A percentile compares a stretch with the other conserved stretches of the same genome.
Conservation (phyloP, 2,797 vertebrate species). For the Hydrocynus forskahlii region DNA sequence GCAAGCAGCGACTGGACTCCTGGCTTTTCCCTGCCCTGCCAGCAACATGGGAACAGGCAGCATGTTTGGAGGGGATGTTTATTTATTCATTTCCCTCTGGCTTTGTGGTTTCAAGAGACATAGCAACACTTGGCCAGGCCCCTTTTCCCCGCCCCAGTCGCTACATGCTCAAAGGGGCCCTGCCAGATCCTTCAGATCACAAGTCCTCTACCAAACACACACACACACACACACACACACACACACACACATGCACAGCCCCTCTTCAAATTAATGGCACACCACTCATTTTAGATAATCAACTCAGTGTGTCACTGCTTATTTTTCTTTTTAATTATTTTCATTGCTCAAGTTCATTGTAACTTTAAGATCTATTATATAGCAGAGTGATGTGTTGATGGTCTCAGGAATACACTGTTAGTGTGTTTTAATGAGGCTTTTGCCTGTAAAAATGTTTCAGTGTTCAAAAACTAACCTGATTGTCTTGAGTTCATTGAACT, state of each 20-base stretch:
- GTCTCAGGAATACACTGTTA: background rate
- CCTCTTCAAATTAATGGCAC: constrained; percentile 24
- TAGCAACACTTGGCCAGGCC: constrained; percentile 78
- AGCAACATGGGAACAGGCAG: constrained; percentile 70
- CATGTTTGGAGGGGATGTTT: constrained; percentile 81
- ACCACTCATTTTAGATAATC: constrained; percentile 19
- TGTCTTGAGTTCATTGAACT: no score
- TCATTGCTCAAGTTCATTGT: background rate
- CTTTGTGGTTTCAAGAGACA: constrained; percentile 78
- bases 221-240: constrained; percentile 1
- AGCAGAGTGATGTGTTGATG: background rate
- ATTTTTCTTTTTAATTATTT: constrained; percentile 5
- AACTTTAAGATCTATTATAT: background rate
- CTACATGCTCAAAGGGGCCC: constrained; percentile 67
- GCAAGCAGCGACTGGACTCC: constrained; percentile 48
- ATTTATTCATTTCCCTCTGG: constrained; percentile 83
- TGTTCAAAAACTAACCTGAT: no score
- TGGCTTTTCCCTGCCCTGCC: constrained; percentile 42
- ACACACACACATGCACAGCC: background rate
- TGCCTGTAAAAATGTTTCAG: no score
- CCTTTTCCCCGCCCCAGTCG: constrained; percentile 66
- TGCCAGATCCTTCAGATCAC: constrained; percentile 71
- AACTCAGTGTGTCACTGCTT: constrained; percentile 20
- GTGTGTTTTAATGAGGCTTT: background rate
- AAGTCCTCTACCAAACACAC: constrained; percentile 49